Evolutionary conservation across 1,140 invertebrate species (phyloP), one percentile per base, ranked within the genome.

Genomic region (Trialeurodes vaporariorum): DNA sequence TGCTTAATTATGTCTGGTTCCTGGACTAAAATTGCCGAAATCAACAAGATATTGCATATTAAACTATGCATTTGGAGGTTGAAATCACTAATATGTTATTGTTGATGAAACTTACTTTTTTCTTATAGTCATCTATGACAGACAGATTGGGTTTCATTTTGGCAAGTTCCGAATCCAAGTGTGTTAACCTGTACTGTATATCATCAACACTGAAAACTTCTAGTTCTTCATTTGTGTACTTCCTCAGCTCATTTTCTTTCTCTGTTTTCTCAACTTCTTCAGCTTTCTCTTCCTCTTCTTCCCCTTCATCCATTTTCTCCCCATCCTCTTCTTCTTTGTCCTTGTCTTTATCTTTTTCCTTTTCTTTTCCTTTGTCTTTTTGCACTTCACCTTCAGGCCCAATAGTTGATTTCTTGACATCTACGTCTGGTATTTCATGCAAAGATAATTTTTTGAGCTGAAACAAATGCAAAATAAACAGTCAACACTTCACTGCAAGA

Each of bases 101-200:
- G n/a, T n/a, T n/a, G n/a, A 63, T 2, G 60, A 9, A 24, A 69
- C 62, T 40, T 63, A 74, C 73, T 78, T 86, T 87, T 71, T 80
- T 81, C 59, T 81, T 80, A 71, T 84, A 89, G 69, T 92, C 89
- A 73, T 85, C 83, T 71, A 97, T 89, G 67, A 87, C 86, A 61
- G 84, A 83, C 69, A 95, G 76, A 78, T 96, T 93, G 1, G 92
- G 91, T 72, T 87, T 91, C 67, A 83, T 82, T 13, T 84, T 79
- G 1, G 84, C 82, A 1, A 94, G 73, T 69, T 86, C 79, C 63
- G 90, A 83, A 73, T 92, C 86, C 58, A 88, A 78, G 1, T 84
- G 77, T 0, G 82, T 78, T 34, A 91, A 78, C 71, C 87, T 80
- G 64, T 83, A 85, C 72, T 88, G 78, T 1, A 91, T 75, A 22